phyloP scores from a whole-genome alignment of 2,888 invertebrate species.

The Apamea crenata region DNA sequence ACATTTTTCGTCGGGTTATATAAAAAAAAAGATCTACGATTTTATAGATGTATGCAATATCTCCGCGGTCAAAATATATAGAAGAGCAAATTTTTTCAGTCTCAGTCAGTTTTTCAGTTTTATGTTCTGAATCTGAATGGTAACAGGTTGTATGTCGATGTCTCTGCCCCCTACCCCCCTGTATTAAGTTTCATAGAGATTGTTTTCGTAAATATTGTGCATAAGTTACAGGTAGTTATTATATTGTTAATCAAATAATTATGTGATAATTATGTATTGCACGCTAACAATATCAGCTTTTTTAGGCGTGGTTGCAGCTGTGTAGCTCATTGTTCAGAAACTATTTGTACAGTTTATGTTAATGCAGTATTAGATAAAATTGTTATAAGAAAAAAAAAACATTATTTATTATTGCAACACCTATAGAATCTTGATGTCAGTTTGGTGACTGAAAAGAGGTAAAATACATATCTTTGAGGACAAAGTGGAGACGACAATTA shows the following conservation, averaged over 20 bases:
- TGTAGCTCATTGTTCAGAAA: background rate
- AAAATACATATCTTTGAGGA: background rate
- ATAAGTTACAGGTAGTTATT: background rate
- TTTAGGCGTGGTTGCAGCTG: background rate
- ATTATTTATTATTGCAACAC: slow-evolving; percentile 22
- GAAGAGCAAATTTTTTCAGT: background rate
- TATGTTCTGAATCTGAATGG: background rate
- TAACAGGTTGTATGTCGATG: background rate
- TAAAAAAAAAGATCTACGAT: background rate
- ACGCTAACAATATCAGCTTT: background rate
- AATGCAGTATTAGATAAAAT: background rate
- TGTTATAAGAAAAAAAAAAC: slow-evolving; percentile 8
- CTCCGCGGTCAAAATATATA: background rate
- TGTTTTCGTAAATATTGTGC: background rate
- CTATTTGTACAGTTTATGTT: slow-evolving; percentile 4
- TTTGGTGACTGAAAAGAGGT: background rate
- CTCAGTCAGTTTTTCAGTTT: background rate
- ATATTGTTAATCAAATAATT: background rate
- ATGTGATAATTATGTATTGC: background rate
- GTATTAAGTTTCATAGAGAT: background rate
- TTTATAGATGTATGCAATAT: background rate
- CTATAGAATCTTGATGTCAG: background rate
- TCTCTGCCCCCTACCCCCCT: background rate
- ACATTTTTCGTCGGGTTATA: background rate
- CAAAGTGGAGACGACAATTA: background rate